These are phyloP conservation scores for Chionoecetes opilio DNA, from an alignment of 1,140 invertebrate genomes.

Conservation along the genomic window DNA sequence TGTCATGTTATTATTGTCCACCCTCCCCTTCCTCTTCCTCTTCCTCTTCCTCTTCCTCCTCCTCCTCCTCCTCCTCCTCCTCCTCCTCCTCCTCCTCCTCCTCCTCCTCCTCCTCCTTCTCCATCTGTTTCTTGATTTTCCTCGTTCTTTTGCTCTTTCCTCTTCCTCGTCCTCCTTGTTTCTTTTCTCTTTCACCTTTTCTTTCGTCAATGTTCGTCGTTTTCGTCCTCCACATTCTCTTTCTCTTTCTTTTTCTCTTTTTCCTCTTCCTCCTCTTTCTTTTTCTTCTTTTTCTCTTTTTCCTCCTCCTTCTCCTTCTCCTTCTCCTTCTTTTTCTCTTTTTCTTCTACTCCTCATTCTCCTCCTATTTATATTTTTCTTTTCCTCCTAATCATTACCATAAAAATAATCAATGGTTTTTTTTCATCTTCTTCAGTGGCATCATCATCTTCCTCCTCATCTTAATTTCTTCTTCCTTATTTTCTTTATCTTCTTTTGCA, in stretches of 20 bases:
- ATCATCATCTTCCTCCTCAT: no score
- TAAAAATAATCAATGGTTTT: no score
- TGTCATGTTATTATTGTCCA: neutral
- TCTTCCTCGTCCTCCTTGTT: no score
- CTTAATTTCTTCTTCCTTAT: no score
- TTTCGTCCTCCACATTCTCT: neutral
- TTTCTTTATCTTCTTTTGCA: no score
- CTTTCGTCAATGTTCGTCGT: neutral
- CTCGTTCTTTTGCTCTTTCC: neutral
- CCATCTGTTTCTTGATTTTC: neutral
- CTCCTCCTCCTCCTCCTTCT: neutral
- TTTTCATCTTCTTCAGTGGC: no score
- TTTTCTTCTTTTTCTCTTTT: neutral
- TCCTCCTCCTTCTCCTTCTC: slow-evolving; percentile 5
- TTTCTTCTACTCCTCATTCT: no score
- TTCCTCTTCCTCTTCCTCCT: neutral
- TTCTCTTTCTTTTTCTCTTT: neutral
- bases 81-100: slow-evolving; percentile 42
- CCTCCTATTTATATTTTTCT: no score
- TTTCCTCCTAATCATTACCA: no score
- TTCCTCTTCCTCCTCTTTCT: neutral
- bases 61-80: slow-evolving; percentile 49
- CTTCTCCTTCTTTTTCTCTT: no score
- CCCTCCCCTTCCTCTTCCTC: neutral
- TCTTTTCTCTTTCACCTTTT: no score